Conservation (phyloP, 2,888 invertebrate genomes). For the Odontomyia ornata region DNA sequence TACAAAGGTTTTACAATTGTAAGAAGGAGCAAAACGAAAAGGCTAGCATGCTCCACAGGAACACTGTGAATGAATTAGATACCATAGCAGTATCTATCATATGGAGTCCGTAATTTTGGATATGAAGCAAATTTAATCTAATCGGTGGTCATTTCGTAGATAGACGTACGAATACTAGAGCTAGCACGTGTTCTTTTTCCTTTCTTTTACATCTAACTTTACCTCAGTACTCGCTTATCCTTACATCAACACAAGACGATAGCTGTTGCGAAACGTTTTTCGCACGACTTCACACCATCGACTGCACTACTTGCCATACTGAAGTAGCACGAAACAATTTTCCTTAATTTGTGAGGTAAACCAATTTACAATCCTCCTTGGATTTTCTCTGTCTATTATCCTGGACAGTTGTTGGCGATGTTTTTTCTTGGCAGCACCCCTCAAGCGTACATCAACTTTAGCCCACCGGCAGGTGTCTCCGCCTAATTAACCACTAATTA, state of each 20-base stretch:
- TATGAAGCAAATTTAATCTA: too few species aligned
- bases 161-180: too few species aligned
- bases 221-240: too few species aligned
- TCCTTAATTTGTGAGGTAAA: slow-evolving; percentile 43
- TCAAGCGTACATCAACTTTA: not conserved
- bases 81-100: too few species aligned
- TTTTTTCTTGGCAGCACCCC: not conserved
- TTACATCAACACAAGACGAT: not conserved
- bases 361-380: slow-evolving; percentile 21
- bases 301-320: not conserved
- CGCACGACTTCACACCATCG: slow-evolving; percentile 17
- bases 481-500: slow-evolving; percentile 40
- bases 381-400: not conserved
- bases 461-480: slow-evolving; percentile 20
- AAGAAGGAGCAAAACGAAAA: too few species aligned
- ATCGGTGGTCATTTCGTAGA: too few species aligned
- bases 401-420: not conserved
- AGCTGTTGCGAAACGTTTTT: slow-evolving; percentile 19
- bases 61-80: too few species aligned
- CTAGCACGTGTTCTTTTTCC: too few species aligned
- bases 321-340: slow-evolving; percentile 2
- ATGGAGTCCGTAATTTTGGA: too few species aligned
- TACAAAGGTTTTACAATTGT: too few species aligned
- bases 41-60: too few species aligned
- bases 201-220: too few species aligned